These are phyloP conservation scores for Julus scandinavius DNA, from an alignment of 2,888 invertebrate species.

Conservation along the genomic window DNA sequence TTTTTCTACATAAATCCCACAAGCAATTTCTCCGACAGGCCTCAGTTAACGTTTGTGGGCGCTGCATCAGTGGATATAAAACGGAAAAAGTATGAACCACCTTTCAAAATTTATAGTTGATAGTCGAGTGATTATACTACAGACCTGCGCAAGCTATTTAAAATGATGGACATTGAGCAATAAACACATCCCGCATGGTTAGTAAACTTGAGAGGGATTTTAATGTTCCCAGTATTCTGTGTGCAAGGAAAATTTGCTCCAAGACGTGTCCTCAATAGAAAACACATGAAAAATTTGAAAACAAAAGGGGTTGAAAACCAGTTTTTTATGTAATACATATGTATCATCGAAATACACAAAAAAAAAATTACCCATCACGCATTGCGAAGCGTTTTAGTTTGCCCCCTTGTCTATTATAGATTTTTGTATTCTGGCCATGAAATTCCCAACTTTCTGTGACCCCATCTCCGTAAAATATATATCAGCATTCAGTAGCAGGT, in stretches of 20 bases:
- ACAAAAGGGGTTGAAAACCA: constrained; percentile 27
- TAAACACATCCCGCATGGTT: neutral
- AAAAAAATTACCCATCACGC: neutral
- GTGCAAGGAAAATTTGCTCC: neutral
- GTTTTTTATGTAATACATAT: neutral
- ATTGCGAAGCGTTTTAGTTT: neutral
- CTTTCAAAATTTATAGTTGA: neutral
- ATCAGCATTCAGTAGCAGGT: constrained; percentile 12
- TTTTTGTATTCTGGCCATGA: constrained; percentile 33
- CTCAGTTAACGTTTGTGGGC: neutral
- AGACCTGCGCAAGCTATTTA: neutral
- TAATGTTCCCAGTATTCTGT: neutral
- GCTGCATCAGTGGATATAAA: neutral
- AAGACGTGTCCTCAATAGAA: neutral
- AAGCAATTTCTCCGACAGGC: constrained; percentile 9
- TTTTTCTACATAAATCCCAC: neutral
- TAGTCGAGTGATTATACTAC: neutral
- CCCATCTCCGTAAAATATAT: constrained; percentile 6
- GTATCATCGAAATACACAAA: neutral
- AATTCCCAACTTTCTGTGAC: constrained; percentile 26
- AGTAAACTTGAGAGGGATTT: neutral
- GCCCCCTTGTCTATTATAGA: neutral
- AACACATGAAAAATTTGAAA: neutral
- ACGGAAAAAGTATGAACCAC: neutral
- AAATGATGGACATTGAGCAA: constrained; percentile 16